These are phyloP conservation scores for Ursus arctos DNA, from an alignment of 2,113 vertebrate species.

Conservation along the genomic window DNA sequence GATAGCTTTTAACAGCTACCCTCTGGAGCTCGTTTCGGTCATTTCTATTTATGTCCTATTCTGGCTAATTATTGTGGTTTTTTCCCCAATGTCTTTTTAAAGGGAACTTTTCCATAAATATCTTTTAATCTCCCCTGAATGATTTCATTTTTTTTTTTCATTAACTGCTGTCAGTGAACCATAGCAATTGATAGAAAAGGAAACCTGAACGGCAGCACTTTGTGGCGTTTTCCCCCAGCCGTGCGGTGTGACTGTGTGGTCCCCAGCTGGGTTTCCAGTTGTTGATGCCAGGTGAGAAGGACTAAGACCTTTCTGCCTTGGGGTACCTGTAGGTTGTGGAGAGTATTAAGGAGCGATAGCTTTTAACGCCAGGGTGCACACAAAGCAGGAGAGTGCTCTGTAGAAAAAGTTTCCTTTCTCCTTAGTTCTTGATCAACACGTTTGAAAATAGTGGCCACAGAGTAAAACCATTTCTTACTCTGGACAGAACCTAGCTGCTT, in stretches of 20 bases:
- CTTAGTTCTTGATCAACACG: not conserved
- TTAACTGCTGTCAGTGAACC: slow-evolving; percentile 76
- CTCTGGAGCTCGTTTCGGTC: slow-evolving; percentile 18
- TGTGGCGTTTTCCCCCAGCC: slow-evolving; percentile 64
- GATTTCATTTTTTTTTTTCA: slow-evolving; percentile 39
- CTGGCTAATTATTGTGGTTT: slow-evolving; percentile 65
- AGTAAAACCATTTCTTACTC: slow-evolving; percentile 26
- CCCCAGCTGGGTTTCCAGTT: not conserved
- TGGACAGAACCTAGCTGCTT: not conserved
- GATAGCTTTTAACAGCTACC: not conserved
- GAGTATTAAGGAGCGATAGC: not conserved
- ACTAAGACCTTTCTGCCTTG: slow-evolving; percentile 49
- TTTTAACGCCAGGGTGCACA: slow-evolving; percentile 32
- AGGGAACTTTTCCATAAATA: slow-evolving; percentile 74
- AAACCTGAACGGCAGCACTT: slow-evolving; percentile 37
- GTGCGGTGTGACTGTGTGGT: not conserved
- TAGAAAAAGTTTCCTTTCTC: not conserved
- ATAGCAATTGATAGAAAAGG: slow-evolving; percentile 73
- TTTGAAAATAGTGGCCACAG: not conserved
- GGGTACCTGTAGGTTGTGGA: not conserved
- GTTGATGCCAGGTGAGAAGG: slow-evolving; percentile 71
- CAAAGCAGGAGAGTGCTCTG: slow-evolving; percentile 13
- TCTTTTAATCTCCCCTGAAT: slow-evolving; percentile 71
- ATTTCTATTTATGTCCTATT: slow-evolving; percentile 35
- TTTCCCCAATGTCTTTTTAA: not conserved